Base-by-base conservation (phyloP, 2,888 invertebrate species). In the Amiota minor region DNA sequence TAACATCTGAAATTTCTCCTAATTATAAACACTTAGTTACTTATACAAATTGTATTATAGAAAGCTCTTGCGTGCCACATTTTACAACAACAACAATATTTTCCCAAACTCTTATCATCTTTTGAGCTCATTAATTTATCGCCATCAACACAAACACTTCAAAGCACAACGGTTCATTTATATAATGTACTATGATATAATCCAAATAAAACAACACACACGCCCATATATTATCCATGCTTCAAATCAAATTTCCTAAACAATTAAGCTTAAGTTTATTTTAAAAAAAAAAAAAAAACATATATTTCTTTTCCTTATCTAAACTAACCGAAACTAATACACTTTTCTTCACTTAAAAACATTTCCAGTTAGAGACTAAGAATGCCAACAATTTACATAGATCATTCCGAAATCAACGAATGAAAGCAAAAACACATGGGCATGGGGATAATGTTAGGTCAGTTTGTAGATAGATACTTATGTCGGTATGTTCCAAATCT, bases 51-150 rank as follows among this genome's bases (percentile, higher is more conserved):
- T 35, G 0, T 35, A 35, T 35, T 35, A 18, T n/a, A 65, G 47
- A 65, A 16, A 47, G 10, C 35, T 35, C 23, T 23, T 35, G 9
- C 23, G 11, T 23, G n/a, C 62, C 14, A 62, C 35, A 62, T 14
- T 35, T 62, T 14, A 35, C 10, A 2, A n/a, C 62, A 35, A 35
- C 62, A 2, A n/a, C 62, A 35, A 35, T 45, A n/a, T 62, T 62
- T 62, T 35, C 2, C 35, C n/a, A 35, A 62, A 62, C 18, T 35
- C 16, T 47, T 81, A 80, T 83, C 85, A 83, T 83, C 84, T 85
- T 35, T 35, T 35, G 35, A 85, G 84, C 82, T 82, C 81, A 85
- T 81, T 84, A 85, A 85, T 85, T 83, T 85, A 83, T 85, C 67
- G 78, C 77, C 72, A 72, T 72, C 84, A 74, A 75, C 76, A 76